Conservation (phyloP, 2,888 invertebrate genomes). For the Thecocarcelia acutangulata region DNA sequence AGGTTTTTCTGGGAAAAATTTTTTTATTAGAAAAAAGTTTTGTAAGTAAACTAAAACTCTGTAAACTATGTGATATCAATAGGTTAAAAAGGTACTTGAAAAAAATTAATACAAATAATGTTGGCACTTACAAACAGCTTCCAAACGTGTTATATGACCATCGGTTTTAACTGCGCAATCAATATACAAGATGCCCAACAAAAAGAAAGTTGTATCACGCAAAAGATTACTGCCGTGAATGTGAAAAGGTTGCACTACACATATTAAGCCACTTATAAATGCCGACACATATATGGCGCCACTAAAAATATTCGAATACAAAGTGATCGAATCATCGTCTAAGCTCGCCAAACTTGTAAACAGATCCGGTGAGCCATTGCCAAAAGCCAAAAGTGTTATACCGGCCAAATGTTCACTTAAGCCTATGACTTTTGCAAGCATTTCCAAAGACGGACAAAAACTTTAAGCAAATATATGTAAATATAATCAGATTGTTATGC, state of each 20-base stretch:
- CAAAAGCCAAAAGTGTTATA: constrained; percentile 86
- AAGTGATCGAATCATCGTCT: constrained; percentile 78
- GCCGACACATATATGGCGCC: constrained; percentile 85
- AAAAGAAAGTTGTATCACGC: constrained; percentile 73
- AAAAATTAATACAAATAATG: no score
- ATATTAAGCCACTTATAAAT: constrained; percentile 84
- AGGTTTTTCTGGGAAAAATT: no score
- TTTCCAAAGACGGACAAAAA: constrained; percentile 83
- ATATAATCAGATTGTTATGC: no score
- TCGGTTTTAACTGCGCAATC: constrained; percentile 71
- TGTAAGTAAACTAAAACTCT: no score
- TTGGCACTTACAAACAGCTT: constrained; percentile 70
- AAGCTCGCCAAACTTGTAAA: constrained; percentile 83
- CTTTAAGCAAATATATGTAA: constrained; percentile 78
- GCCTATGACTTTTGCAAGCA: constrained; percentile 81
- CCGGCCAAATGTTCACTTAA: constrained; percentile 84
- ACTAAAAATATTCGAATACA: constrained; percentile 82
- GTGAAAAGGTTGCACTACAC: constrained; percentile 83
- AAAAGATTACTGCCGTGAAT: constrained; percentile 70
- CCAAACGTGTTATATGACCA: constrained; percentile 64
- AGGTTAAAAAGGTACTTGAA: neutral
- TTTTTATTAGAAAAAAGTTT: no score
- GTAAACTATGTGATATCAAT: no score
- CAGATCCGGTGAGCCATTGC: constrained; percentile 87
- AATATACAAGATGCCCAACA: constrained; percentile 71